These are phyloP conservation scores for Chaitophorus viminalis DNA, from an alignment of 2,888 invertebrate genomes.

Conservation along the genomic window DNA sequence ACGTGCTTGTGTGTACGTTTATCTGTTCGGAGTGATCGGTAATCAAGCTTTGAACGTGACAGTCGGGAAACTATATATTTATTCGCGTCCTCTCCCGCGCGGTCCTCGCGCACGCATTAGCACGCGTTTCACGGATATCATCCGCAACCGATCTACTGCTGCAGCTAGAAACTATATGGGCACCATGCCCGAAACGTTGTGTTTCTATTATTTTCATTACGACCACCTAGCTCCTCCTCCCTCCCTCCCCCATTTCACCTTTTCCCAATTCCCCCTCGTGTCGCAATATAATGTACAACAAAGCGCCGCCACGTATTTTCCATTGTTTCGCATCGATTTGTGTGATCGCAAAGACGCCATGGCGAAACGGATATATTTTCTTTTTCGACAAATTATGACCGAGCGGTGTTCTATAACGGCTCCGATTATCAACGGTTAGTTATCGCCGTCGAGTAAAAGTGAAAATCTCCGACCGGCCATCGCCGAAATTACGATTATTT, in stretches of 20 bases:
- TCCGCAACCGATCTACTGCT: constrained; percentile 15
- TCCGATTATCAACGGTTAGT: constrained; percentile 52
- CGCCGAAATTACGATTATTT: constrained; percentile 27
- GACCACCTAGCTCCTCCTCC: no score
- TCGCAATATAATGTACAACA: neutral
- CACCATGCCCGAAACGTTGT: constrained; percentile 27
- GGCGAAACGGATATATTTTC: constrained; percentile 35
- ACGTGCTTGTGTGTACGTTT: no score
- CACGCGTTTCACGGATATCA: constrained; percentile 12
- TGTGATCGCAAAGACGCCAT: constrained; percentile 1
- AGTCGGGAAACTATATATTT: constrained; percentile 30
- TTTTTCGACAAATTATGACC: constrained; percentile 23
- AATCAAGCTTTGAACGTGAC: constrained; percentile 19
- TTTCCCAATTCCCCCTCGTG: neutral
- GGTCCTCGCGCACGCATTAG: neutral
- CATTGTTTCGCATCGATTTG: constrained; percentile 40
- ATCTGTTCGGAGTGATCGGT: neutral
- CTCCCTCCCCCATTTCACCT: no score
- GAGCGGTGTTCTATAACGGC: neutral
- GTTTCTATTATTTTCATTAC: neutral
- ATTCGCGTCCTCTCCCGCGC: neutral
- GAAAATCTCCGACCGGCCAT: constrained; percentile 42
- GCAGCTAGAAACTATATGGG: constrained; percentile 32
- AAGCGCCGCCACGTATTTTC: neutral
- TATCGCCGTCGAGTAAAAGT: constrained; percentile 37